These are phyloP conservation scores for Theretra japonica DNA, from an alignment of 2,888 invertebrate species.

Conservation along the genomic window DNA sequence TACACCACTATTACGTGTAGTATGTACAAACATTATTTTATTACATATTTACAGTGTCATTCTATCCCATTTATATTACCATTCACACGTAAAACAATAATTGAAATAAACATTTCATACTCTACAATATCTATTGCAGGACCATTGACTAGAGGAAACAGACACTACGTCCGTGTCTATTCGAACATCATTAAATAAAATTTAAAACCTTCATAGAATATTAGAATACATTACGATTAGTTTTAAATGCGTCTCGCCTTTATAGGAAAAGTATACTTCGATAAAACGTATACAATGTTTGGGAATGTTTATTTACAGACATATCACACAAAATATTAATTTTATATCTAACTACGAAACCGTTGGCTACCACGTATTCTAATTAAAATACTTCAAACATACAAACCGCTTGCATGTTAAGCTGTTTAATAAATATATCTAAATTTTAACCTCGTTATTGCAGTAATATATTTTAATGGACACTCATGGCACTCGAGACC, in stretches of 20 bases:
- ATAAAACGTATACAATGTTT: conserved; percentile 71
- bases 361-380: conserved; percentile 47
- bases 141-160: conserved; percentile 34
- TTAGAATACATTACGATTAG: conserved; percentile 23
- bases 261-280: conserved; percentile 57
- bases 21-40: conserved; percentile 64
- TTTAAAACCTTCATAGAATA: conserved; percentile 40
- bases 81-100: conserved; percentile 35
- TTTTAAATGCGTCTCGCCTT: conserved; percentile 17
- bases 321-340: conserved; percentile 65
- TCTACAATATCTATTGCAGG: conserved; percentile 26
- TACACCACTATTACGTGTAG: conserved; percentile 66
- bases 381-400: conserved; percentile 19
- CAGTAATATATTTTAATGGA: conserved; percentile 25
- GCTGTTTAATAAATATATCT: conserved; percentile 52
- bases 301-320: conserved; percentile 70
- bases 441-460: conserved; percentile 17
- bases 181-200: conserved; percentile 19
- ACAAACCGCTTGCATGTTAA: conserved; percentile 39
- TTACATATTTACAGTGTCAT: conserved; percentile 63
- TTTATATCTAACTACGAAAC: conserved; percentile 38
- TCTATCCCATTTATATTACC: conserved; percentile 34
- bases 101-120: conserved; percentile 21
- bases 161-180: conserved; percentile 21
- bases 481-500: conserved; percentile 7